Evolutionary conservation across 2,888 invertebrate genomes (phyloP).

Genomic region (Horisme vitalbata): DNA sequence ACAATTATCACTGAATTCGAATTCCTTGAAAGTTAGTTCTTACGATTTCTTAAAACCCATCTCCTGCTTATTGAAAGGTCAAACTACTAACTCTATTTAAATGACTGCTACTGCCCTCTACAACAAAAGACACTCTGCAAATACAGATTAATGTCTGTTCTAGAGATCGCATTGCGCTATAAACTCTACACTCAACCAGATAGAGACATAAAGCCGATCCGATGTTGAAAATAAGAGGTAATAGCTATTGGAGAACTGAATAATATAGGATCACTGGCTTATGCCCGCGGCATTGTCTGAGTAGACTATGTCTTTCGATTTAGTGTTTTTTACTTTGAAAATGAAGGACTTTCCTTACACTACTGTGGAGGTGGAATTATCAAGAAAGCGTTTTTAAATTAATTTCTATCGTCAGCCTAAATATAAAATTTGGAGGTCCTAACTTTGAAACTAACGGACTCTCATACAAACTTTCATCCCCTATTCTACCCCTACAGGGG

Average conservation of each 20-base stretch:
- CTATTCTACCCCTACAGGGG: too few species aligned
- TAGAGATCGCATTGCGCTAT: constrained; percentile 24
- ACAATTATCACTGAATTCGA: too few species aligned
- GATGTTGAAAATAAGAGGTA: constrained; percentile 1
- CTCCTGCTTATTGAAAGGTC: not conserved
- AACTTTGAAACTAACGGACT: too few species aligned
- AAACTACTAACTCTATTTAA: constrained; percentile 6
- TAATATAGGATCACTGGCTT: not conserved
- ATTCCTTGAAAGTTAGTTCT: not conserved
- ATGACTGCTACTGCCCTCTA: constrained; percentile 10
- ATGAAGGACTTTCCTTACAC: too few species aligned
- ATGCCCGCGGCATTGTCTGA: too few species aligned
- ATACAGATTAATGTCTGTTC: constrained; percentile 28
- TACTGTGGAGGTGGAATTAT: too few species aligned
- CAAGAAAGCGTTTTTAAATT: too few species aligned
- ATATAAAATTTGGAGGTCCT: too few species aligned
- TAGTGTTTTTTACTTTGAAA: too few species aligned
- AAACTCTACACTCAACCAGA: constrained; percentile 20
- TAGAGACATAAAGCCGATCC: constrained; percentile 23
- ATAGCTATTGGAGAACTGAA: not conserved
- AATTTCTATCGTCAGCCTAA: too few species aligned
- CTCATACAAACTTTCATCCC: too few species aligned
- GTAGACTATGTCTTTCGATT: too few species aligned
- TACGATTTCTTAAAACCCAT: not conserved
- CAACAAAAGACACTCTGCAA: constrained; percentile 28